phyloP scores from a whole-genome alignment of 1,140 invertebrate genomes.

The Bombus waltoni region DNA sequence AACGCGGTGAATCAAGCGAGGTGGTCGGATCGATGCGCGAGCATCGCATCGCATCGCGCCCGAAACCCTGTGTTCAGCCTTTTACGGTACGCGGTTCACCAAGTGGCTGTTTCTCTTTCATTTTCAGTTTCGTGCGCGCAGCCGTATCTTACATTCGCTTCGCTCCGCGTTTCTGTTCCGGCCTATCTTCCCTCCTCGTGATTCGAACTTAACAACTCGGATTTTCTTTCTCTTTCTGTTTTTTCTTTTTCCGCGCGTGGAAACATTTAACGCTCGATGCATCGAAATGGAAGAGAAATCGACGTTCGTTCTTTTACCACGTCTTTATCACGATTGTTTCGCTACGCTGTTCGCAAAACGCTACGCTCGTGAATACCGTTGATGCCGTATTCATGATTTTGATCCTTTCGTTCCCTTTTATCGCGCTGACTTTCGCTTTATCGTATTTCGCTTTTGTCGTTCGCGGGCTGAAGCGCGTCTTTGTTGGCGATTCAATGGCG shows the following conservation, averaged over 20 bases:
- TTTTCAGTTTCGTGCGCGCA: neutral
- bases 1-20: conserved; percentile 12
- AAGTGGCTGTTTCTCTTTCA: neutral
- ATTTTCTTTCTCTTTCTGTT: neutral
- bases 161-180: conserved; percentile 17
- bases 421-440: neutral
- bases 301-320: neutral
- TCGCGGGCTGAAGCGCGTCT: neutral
- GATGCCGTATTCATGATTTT: neutral
- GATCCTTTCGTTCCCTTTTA: neutral
- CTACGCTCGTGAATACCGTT: neutral
- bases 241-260: neutral
- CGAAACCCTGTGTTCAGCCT: neutral
- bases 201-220: conserved; percentile 26
- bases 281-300: conserved; percentile 14
- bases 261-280: conserved; percentile 11
- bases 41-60: neutral
- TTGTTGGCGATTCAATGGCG: neutral
- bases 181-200: neutral
- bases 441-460: conserved; percentile 4
- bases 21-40: conserved; percentile 13
- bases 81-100: conserved; percentile 20
- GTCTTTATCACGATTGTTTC: neutral
- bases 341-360: neutral
- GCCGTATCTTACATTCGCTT: conserved; percentile 16